Conservation (phyloP, 1,140 invertebrate species). For the Leguminivora glycinivorella region DNA sequence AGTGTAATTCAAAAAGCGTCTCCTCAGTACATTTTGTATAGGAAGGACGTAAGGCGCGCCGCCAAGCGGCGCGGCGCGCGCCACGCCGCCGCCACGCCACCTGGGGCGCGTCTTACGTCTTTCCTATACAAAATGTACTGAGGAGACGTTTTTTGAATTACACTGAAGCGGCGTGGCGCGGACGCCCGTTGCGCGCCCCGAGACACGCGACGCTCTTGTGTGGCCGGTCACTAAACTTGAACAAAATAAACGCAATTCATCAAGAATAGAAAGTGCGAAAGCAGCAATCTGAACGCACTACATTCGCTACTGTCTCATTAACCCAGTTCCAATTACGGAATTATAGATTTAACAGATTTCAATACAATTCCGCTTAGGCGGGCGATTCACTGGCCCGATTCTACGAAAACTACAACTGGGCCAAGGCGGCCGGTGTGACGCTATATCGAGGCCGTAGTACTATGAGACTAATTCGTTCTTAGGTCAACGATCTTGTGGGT, state of each 20-base stretch:
- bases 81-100: too few species aligned
- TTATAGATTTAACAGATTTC: neutral
- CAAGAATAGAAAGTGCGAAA: neutral
- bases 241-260: neutral
- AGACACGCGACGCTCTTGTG: too few species aligned
- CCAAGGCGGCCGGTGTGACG: constrained; percentile 61
- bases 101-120: too few species aligned
- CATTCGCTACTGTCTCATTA: neutral
- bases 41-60: too few species aligned
- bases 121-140: too few species aligned
- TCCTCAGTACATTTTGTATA: too few species aligned
- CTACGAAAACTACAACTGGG: constrained; percentile 38
- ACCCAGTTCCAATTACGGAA: neutral
- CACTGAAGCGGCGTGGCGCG: too few species aligned
- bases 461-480: constrained; percentile 69
- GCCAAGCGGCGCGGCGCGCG: too few species aligned
- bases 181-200: too few species aligned
- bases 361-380: constrained; percentile 16
- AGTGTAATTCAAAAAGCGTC: too few species aligned
- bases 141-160: too few species aligned
- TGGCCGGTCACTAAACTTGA: neutral
- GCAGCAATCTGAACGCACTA: neutral
- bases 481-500: constrained; percentile 67
- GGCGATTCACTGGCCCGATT: constrained; percentile 20
- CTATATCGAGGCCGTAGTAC: constrained; percentile 51